Evolutionary conservation across 1,140 invertebrate genomes (phyloP).

Genomic region (Hypothenemus hampei): DNA sequence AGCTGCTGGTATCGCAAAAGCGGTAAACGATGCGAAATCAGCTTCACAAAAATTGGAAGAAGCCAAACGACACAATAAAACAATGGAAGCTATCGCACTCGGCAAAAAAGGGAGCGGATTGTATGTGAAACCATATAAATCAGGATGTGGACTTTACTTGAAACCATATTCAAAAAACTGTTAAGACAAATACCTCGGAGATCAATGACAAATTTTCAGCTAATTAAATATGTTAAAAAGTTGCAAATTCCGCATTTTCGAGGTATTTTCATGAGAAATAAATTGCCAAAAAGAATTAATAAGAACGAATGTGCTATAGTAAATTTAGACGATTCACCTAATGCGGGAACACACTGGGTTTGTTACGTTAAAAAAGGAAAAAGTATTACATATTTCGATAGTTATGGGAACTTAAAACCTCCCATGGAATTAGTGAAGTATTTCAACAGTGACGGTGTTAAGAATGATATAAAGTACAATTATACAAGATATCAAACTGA

Average conservation of each 20-base stretch:
- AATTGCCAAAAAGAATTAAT: constrained; percentile 24
- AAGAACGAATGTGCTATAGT: constrained; percentile 34
- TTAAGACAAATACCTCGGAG: constrained; percentile 13
- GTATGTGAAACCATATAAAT: constrained; percentile 4
- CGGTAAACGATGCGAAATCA: too few species aligned
- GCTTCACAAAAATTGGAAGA: too few species aligned
- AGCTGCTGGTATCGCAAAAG: too few species aligned
- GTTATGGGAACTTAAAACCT: constrained; percentile 39
- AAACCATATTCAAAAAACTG: constrained; percentile 10
- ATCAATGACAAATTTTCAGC: constrained; percentile 33
- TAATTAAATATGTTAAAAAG: constrained; percentile 27
- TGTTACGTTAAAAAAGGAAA: constrained; percentile 2
- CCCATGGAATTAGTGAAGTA: constrained; percentile 38
- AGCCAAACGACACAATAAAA: too few species aligned
- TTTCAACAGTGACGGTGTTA: constrained; percentile 6
- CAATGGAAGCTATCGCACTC: too few species aligned
- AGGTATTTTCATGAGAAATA: constrained; percentile 38
- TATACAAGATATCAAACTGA: not conserved
- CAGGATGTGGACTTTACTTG: not conserved
- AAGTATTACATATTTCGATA: constrained; percentile 30
- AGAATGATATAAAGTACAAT: not conserved
- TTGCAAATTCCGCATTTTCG: constrained; percentile 36
- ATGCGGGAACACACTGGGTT: constrained; percentile 1
- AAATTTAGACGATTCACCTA: constrained; percentile 30
- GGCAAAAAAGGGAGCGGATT: too few species aligned